Evolutionary conservation across 2,888 invertebrate genomes (phyloP), one percentile per base, ranked within the genome.

Genomic region (Ligdia adustata): DNA sequence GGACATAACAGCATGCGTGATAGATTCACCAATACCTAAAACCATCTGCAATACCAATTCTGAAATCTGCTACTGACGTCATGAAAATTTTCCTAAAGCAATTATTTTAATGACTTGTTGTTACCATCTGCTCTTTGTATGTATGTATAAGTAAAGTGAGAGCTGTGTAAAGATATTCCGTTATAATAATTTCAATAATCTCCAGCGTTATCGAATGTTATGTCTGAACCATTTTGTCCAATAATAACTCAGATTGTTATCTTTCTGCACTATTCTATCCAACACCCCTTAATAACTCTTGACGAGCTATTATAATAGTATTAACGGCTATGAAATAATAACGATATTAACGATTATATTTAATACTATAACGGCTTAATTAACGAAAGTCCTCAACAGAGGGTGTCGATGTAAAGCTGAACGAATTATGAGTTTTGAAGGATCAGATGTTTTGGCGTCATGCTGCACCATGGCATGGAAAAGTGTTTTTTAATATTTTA

Each of bases 341-440:
- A 64, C 50, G 47, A 50, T 44, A 60, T 63, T 59, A 60, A 55
- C 55, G 48, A 44, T 26, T 26, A 26, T 37, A 18, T 22, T 37
- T 37, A 26, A 34, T 22, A 26, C 11, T 47, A 44, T 53, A 60
- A 64, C 54, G 46, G 47, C 47, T 60, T 54, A 46, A 60, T 64
- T 59, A 60, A 53, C 55, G 49, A 39, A 43, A 46, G 29, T 37
- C 29, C 38, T 45, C 22, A 42, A 22, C 16, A 31, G 22, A 37
- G 44, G 49, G 44, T 52, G 57, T 50, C 24, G 42, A 48, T 51
- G 40, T 50, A 28, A 42, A 50, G 22, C 32, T 14, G 42, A 37
- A 35, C 41, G 9, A 20, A 27, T 44, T 45, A 50, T 39, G 39
- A 27, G 22, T 26, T 26, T 5, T 20, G 33, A n/a, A 34, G 37